Evolutionary conservation across 2,888 invertebrate genomes (phyloP), one percentile per base, ranked within the genome.

Genomic region (Torymus texanus): DNA sequence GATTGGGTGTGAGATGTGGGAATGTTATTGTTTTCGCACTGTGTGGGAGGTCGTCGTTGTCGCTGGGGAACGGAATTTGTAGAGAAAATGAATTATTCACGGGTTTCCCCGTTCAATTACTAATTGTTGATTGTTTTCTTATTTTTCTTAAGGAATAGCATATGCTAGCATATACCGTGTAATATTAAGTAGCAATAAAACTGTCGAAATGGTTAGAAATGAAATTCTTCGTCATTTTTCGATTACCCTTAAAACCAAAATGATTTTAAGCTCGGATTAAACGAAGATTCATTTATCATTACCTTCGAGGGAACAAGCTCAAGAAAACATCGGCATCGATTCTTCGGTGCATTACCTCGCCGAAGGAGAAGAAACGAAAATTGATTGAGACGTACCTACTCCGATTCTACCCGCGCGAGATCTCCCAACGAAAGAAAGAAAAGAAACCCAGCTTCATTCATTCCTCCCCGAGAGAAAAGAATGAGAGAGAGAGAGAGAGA

Each of bases 331-430:
- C 8, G 41, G 41, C 41, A 41, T 41, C 41, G 41, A 41, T 41
- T 41, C 41, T 8, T 41, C 41, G 10, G 8, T 41, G 41, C 41
- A 41, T 41, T 41, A 41, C 41, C 41, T 41, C 8, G 41, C 41
- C 16, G 50, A 50, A 29, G 59, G 16, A 10, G 14, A 61, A 67
- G 62, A 62, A 75, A 75, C 62, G 75, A 75, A 76, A 76, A 76
- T 76, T 76, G 75, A 70, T 76, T 61, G 56, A 63, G 18, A 50
- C 75, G 61, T 53, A 18, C 11, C 13, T 41, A 14, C 24, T 16
- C 13, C 51, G 13, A n/a, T 18, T n/a, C 14, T 2, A 50, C 8
- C 14, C n/a, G 4, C 11, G n/a, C 41, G n/a, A 1, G 16, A 51
- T 14, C 41, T 8, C 41, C 41, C 5, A 8, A 41, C 41, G 8